Percentiles rank a stretch among this genome's conserved stretches.
Evolutionary conservation across 2,797 vertebrate genomes (phyloP).

Genomic region (Urophycis tenuis): DNA sequence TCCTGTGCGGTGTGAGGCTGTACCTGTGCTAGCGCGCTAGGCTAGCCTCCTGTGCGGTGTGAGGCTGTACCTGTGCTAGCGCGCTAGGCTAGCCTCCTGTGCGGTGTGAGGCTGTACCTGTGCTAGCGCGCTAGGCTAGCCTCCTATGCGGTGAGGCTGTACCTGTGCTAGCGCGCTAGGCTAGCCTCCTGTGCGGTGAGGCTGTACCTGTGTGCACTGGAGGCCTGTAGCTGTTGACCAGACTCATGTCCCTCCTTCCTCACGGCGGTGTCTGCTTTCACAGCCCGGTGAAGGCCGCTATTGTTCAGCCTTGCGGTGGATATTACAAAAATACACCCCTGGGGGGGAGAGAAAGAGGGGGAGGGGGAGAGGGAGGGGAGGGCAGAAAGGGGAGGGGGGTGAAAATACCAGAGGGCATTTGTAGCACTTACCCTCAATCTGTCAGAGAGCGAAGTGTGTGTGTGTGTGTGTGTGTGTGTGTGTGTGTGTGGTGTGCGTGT

Average conservation of each 20-base stretch:
- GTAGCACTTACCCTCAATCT: background rate
- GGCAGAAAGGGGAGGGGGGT: background rate
- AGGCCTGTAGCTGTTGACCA: background rate
- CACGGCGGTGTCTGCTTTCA: background rate
- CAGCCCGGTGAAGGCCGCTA: background rate
- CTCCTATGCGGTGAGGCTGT: no score
- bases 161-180: no score
- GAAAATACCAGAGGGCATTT: background rate
- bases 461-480: no score
- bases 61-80: no score
- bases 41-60: no score
- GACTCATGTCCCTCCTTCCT: background rate
- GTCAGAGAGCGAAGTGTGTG: background rate
- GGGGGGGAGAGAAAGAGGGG: background rate
- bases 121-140: no score
- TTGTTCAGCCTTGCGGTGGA: background rate
- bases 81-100: no score
- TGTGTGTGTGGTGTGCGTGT: no score
- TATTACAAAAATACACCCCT: background rate
- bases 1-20: background rate
- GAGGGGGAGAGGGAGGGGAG: no score
- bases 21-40: no score
- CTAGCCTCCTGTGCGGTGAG: background rate
- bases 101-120: no score
- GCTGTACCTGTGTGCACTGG: no score